Percentiles rank a stretch among this genome's conserved stretches.
These are phyloP conservation scores for Trachemys scripta DNA, from an alignment of 2,113 vertebrate genomes.

Conservation along the genomic window DNA sequence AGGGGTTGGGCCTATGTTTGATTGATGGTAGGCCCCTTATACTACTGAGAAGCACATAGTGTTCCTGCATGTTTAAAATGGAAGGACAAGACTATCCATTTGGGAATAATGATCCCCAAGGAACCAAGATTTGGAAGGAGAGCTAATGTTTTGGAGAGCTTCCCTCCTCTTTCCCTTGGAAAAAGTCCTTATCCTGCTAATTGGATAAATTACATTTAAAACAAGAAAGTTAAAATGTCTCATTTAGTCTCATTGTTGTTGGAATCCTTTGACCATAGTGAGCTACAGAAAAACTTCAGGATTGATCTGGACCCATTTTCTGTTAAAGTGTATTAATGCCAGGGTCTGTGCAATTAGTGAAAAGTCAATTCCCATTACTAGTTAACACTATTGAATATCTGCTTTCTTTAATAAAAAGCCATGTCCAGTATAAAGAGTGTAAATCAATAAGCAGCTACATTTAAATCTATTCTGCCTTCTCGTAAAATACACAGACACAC, in stretches of 20 bases:
- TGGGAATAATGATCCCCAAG: neutral
- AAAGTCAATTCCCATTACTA: conserved; percentile 96
- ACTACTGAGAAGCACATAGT: neutral
- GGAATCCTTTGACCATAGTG: conserved; percentile 75
- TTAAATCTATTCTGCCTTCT: conserved; percentile 75
- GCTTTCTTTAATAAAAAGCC: conserved; percentile 96
- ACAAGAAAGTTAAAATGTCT: conserved; percentile 55
- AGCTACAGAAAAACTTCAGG: conserved; percentile 76
- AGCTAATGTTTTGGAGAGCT: conserved; percentile 15
- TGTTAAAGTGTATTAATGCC: conserved; percentile 92
- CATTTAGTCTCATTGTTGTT: conserved; percentile 51
- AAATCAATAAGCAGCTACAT: conserved; percentile 83
- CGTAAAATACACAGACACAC: conserved; percentile 51
- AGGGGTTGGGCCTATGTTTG: too few species aligned
- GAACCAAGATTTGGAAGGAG: neutral
- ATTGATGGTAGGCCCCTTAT: too few species aligned
- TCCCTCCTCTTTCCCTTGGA: conserved; percentile 16
- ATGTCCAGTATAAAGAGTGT: conserved; percentile 86
- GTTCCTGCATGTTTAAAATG: neutral
- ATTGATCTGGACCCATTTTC: conserved; percentile 89
- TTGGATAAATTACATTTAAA: conserved; percentile 41
- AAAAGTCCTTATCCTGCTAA: conserved; percentile 32
- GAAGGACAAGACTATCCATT: neutral
- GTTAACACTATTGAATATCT: conserved; percentile 95
- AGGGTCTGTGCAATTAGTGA: conserved; percentile 93